Conservation (phyloP, 2,113 vertebrate genomes). For the Pardalotus punctatus region DNA sequence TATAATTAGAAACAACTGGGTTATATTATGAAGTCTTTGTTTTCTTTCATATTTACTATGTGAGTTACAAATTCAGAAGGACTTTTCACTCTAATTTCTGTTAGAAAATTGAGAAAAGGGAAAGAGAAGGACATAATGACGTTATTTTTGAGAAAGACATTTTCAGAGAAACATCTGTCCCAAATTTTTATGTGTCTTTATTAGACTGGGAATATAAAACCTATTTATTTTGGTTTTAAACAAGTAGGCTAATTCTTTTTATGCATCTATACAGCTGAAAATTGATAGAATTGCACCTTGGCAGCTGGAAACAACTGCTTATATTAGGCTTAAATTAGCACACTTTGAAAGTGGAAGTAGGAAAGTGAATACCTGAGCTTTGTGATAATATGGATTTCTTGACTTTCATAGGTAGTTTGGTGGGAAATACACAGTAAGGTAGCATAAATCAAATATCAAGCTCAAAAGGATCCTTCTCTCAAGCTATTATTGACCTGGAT, state of each 20-base stretch:
- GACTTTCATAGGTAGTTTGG: background rate
- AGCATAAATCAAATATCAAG: background rate
- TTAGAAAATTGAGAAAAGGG: background rate
- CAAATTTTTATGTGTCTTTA: background rate
- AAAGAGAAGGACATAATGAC: background rate
- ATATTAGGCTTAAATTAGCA: background rate
- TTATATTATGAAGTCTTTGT: background rate
- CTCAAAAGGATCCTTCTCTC: background rate
- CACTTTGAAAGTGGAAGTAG: background rate
- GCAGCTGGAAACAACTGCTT: background rate
- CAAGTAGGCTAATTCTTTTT: background rate
- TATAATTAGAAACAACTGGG: background rate
- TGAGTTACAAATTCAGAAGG: background rate
- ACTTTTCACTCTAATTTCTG: background rate
- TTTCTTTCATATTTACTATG: background rate
- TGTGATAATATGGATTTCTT: background rate
- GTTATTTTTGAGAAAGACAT: background rate
- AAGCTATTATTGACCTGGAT: background rate
- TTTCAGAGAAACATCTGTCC: background rate
- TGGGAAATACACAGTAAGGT: background rate
- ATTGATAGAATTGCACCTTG: fast-evolving
- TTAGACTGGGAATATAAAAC: background rate
- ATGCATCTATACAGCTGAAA: background rate
- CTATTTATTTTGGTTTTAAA: background rate
- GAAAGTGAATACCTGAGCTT: background rate